phyloP scores from a whole-genome alignment of 1,140 invertebrate genomes.

The Mercenaria mercenaria region DNA sequence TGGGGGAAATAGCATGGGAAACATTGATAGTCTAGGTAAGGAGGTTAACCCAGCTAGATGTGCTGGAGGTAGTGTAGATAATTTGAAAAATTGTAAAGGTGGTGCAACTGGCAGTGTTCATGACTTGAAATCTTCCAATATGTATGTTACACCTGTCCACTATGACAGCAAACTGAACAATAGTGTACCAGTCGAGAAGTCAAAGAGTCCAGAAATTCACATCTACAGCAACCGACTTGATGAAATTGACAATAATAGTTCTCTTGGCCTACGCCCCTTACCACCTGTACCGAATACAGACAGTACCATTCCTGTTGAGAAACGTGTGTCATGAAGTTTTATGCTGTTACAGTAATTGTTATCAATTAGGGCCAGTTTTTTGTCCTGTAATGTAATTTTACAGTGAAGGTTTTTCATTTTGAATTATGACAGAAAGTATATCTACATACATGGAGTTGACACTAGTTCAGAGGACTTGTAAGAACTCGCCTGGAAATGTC shows the following conservation, averaged over 20 bases:
- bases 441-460: too few species aligned
- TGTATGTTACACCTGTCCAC: conserved; percentile 40
- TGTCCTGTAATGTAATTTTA: too few species aligned
- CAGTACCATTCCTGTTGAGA: conserved; percentile 14
- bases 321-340: not conserved
- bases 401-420: too few species aligned
- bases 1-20: conserved; percentile 7
- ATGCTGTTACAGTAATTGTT: not conserved
- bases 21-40: not conserved
- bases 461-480: too few species aligned
- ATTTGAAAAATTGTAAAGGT: conserved; percentile 11
- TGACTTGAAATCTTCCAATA: conserved; percentile 38
- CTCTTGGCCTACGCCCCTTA: conserved; percentile 21
- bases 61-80: not conserved
- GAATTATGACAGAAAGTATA: too few species aligned
- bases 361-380: not conserved
- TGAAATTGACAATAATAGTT: conserved; percentile 16
- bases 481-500: too few species aligned
- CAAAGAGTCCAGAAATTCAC: conserved; percentile 46
- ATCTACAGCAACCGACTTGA: conserved; percentile 49
- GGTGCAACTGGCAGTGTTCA: conserved; percentile 27
- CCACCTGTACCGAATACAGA: conserved; percentile 42
- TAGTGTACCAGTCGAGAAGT: not conserved
- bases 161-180: conserved; percentile 10
- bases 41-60: not conserved